Percentiles rank a stretch among this genome's conserved stretches.
Conservation (phyloP, 2,797 vertebrate species). For the Okamejei kenojei region DNA sequence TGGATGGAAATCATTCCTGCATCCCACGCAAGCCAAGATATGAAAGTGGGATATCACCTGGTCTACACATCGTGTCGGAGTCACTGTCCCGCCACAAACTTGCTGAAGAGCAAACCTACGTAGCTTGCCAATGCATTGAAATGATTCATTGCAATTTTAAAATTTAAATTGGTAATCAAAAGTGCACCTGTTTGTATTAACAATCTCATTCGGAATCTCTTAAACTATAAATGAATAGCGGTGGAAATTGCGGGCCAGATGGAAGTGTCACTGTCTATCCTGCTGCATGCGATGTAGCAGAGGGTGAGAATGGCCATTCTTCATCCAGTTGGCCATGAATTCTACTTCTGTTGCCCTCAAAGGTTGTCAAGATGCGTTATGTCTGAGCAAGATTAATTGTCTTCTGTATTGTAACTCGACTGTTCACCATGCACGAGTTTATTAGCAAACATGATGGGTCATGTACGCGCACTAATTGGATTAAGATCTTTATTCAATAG, state of each 20-base stretch:
- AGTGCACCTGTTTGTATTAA: conserved; percentile 26
- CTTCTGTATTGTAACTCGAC: neutral
- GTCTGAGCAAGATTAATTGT: neutral
- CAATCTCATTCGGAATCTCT: conserved; percentile 28
- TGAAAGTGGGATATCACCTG: neutral
- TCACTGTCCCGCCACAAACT: neutral
- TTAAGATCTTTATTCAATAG: conserved; percentile 1
- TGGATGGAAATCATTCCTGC: neutral
- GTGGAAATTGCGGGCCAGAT: conserved; percentile 19
- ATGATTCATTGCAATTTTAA: conserved; percentile 25
- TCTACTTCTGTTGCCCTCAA: conserved; percentile 6
- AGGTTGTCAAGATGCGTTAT: conserved; percentile 24
- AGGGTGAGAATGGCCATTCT: neutral
- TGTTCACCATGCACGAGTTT: neutral
- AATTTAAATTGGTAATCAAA: conserved; percentile 19
- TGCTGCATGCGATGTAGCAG: neutral
- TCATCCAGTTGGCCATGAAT: neutral
- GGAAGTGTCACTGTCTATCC: neutral
- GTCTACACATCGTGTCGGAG: neutral
- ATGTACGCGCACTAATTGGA: neutral
- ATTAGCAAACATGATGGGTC: neutral
- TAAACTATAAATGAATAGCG: conserved; percentile 30
- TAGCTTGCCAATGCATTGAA: neutral
- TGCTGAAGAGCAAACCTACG: neutral
- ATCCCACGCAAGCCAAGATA: too few species aligned